These are phyloP conservation scores for Chaetodon auriga DNA, from an alignment of 2,113 vertebrate species.

Conservation along the genomic window DNA sequence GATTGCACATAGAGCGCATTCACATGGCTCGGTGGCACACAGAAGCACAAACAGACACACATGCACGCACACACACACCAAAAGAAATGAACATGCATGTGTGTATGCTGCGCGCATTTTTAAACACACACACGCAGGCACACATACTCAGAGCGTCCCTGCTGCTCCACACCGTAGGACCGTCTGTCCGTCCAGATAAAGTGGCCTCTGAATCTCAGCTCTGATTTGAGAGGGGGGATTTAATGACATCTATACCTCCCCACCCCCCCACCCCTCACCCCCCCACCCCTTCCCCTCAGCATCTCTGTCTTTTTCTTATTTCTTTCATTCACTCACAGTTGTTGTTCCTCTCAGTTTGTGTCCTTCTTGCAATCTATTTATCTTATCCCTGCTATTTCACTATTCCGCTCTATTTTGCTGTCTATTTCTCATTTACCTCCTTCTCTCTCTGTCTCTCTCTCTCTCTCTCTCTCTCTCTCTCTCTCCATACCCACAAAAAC, in stretches of 20 bases:
- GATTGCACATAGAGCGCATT: constrained; percentile 54
- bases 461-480: constrained; percentile 12
- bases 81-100: not conserved
- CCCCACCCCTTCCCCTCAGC: not conserved
- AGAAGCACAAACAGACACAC: constrained; percentile 27
- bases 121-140: constrained; percentile 29
- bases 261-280: not conserved
- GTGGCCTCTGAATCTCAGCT: constrained; percentile 76
- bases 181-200: constrained; percentile 80
- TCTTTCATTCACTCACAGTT: constrained; percentile 45
- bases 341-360: constrained; percentile 32
- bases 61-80: not conserved
- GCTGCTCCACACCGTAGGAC: constrained; percentile 65
- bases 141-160: constrained; percentile 43
- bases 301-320: constrained; percentile 17
- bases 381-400: constrained; percentile 39
- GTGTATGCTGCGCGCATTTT: not conserved
- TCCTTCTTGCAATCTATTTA: constrained; percentile 45
- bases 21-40: constrained; percentile 31
- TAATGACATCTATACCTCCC: constrained; percentile 65
- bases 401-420: not conserved
- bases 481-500: constrained; percentile 62
- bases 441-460: not conserved
- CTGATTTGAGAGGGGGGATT: constrained; percentile 69
- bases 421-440: constrained; percentile 31